Evolutionary conservation across 1,140 invertebrate genomes (phyloP).

Genomic region (Bombyx mandarina): DNA sequence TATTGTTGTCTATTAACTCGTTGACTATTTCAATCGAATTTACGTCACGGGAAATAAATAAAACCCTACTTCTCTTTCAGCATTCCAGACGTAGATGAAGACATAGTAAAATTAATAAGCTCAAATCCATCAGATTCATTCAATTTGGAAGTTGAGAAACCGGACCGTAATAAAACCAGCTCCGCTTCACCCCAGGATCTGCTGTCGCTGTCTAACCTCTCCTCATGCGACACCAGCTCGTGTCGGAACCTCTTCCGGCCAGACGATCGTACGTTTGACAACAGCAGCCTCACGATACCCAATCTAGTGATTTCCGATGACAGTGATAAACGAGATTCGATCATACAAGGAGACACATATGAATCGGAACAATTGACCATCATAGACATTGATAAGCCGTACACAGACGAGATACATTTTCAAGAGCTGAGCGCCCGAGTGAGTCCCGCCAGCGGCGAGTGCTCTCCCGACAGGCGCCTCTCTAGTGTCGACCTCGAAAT

Average conservation of each 20-base stretch:
- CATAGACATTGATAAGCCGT: slow-evolving; percentile 73
- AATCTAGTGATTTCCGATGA: slow-evolving; percentile 65
- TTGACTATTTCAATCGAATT: background rate
- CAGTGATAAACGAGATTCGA: slow-evolving; percentile 57
- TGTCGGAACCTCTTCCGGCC: slow-evolving; percentile 60
- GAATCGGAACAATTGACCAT: slow-evolving; percentile 74
- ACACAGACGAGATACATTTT: slow-evolving; percentile 58
- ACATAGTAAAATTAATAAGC: slow-evolving; percentile 65
- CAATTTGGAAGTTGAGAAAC: slow-evolving; percentile 45
- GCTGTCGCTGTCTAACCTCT: slow-evolving; percentile 56
- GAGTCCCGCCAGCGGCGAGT: slow-evolving; percentile 41
- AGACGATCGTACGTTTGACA: slow-evolving; percentile 35
- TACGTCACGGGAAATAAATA: background rate
- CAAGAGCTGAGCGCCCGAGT: slow-evolving; percentile 39
- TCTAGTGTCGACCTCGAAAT: slow-evolving; percentile 60
- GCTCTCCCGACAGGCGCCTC: slow-evolving; percentile 49
- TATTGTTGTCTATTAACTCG: slow-evolving; percentile 14
- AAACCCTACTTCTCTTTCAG: slow-evolving; percentile 24
- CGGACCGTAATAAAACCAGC: slow-evolving; percentile 36
- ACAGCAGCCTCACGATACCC: slow-evolving; percentile 65
- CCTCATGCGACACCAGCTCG: slow-evolving; percentile 62
- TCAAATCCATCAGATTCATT: slow-evolving; percentile 40
- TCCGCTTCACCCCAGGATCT: slow-evolving; percentile 47
- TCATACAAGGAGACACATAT: slow-evolving; percentile 67
- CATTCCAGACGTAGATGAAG: slow-evolving; percentile 71